Evolutionary conservation across 2,113 vertebrate species (phyloP).

Genomic region (Hippocampus comes): DNA sequence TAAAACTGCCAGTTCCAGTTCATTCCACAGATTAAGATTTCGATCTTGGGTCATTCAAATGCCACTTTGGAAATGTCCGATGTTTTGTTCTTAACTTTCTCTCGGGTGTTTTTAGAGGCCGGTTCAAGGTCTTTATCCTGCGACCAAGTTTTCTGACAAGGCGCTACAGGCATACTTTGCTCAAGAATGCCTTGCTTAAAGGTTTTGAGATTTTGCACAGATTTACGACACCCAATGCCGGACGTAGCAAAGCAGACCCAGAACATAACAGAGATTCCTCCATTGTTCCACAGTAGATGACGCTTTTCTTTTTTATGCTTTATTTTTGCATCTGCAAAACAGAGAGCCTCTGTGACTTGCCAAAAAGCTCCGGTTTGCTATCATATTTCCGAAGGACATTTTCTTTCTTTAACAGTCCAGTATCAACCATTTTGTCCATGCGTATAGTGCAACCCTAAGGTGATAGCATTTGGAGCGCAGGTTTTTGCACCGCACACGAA

Average conservation of each 20-base stretch:
- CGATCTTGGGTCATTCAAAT: no score
- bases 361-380: neutral
- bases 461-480: neutral
- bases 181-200: neutral
- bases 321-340: neutral
- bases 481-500: neutral
- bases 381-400: neutral
- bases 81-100: no score
- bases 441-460: neutral
- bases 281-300: neutral
- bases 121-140: neutral
- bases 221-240: neutral
- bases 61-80: no score
- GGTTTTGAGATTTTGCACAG: neutral
- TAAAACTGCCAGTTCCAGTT: no score
- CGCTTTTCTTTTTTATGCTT: neutral
- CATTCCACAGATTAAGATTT: no score
- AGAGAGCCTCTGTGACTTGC: neutral
- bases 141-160: neutral
- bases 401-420: neutral
- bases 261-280: neutral
- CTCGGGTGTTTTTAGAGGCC: neutral
- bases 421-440: neutral
- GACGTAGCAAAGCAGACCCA: neutral
- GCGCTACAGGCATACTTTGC: neutral